Evolutionary conservation across 2,797 vertebrate species (phyloP), one percentile per base, ranked within the genome.

Genomic region (Oophaga sylvatica): DNA sequence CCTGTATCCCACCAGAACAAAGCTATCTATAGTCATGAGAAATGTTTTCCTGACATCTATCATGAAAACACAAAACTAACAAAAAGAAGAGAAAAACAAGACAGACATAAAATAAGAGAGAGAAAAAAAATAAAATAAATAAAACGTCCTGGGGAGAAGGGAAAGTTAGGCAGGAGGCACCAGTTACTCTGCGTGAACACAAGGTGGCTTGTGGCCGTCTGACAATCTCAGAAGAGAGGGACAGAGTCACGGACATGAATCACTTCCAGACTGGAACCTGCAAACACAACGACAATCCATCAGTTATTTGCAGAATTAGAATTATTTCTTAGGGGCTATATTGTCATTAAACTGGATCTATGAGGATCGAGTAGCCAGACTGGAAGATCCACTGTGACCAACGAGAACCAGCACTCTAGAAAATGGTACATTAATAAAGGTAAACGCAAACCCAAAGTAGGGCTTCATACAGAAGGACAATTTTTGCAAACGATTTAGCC

Each of bases 61-160:
- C 92, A 94, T 92, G 93, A 93, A 92, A 93, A 93, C 92, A 92
- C 91, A 94, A 93, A 92, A 91, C 91, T 90, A 93, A 93, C 93
- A 92, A 86, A 91, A 91, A 92, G 91, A 91, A 92, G 92, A 92
- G 78, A 76, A 89, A 79, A 85, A 92, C 92, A 93, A 92, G 63
- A 48, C 8, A 11, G 77, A 90, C 88, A 81, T 81, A 53, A 93
- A 92, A 92, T 92, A 92, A 76, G 48, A 20, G 17, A 11, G 76
- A 89, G 83, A 67, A 26, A 68, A 77, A 70, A 71, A 80, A 73
- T 9, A 45, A 84, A 89, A 89, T 75, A 91, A 89, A 68, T 89
- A 89, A 87, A 89, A 88, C 73, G 87, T 90, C 90, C 87, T 89
- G 90, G 76, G 87, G 87, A 89, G 73, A 80, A 80, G 85, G 83